Evolutionary conservation across 2,113 vertebrate genomes (phyloP).

Genomic region (Melozone crissalis): DNA sequence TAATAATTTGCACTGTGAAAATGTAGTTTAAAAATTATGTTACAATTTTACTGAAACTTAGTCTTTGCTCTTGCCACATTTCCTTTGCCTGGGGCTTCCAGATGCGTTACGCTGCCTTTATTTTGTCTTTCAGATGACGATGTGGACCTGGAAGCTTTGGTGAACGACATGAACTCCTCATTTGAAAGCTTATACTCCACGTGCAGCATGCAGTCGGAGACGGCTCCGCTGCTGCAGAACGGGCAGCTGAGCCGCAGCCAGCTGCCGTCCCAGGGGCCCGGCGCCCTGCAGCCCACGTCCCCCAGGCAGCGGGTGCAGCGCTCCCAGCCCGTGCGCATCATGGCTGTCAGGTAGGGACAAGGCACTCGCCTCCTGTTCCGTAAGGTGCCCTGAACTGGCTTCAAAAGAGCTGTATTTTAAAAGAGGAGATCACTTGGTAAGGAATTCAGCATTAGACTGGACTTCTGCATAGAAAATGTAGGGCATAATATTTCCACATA

Average conservation of each 20-base stretch:
- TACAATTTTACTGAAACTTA: not conserved
- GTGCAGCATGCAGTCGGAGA: slow-evolving; percentile 82
- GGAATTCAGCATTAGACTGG: not conserved
- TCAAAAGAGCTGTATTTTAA: fast-evolving
- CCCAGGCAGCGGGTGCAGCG: slow-evolving; percentile 79
- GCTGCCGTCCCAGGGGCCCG: slow-evolving; percentile 37
- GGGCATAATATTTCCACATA: fast-evolving
- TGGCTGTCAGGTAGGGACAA: slow-evolving; percentile 85
- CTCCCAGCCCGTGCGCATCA: slow-evolving; percentile 95
- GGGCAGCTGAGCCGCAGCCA: slow-evolving; percentile 77
- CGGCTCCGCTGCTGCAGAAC: slow-evolving; percentile 85
- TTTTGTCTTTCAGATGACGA: slow-evolving; percentile 85
- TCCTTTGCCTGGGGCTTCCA: not conserved
- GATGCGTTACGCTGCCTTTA: not conserved
- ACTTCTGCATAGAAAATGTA: not conserved
- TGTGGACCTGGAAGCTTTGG: slow-evolving; percentile 90
- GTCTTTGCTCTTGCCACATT: not conserved
- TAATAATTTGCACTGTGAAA: not conserved
- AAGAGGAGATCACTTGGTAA: fast-evolving
- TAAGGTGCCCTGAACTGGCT: not conserved
- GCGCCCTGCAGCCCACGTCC: slow-evolving; percentile 44
- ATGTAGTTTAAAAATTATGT: not conserved
- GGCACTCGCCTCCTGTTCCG: not conserved
- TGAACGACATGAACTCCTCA: slow-evolving; percentile 93
- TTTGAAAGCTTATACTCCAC: slow-evolving; percentile 87